These are phyloP conservation scores for Tarsius wallacei DNA, from an alignment of 2,797 vertebrate genomes.

Conservation along the genomic window DNA sequence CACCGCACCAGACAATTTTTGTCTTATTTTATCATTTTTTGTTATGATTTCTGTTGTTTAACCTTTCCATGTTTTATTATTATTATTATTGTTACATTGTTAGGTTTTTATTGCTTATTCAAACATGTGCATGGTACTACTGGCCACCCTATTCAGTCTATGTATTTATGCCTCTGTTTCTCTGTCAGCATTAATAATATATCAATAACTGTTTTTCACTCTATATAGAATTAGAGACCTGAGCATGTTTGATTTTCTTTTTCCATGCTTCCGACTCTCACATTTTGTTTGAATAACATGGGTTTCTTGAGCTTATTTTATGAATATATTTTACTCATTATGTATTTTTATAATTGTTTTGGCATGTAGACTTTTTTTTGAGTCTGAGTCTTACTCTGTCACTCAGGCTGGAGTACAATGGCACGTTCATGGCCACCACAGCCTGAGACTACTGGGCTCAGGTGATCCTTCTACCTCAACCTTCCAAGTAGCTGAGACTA, in stretches of 20 bases:
- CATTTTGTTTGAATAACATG: not conserved
- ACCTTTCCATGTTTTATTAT: accelerated
- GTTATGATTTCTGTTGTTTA: not conserved
- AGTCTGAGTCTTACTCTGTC: too few relatives aligned
- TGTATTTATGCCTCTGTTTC: not conserved
- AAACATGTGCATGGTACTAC: not conserved
- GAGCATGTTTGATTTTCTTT: not conserved
- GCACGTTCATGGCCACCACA: too few relatives aligned
- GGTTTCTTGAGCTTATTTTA: not conserved
- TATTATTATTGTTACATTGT: not conserved
- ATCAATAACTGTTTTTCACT: too few relatives aligned
- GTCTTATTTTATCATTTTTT: not conserved
- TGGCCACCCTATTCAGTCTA: not conserved
- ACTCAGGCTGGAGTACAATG: too few relatives aligned
- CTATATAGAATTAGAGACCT: not conserved
- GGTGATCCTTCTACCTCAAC: too few relatives aligned
- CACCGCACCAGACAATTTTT: too few relatives aligned
- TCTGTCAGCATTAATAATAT: not conserved
- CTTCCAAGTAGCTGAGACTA: too few relatives aligned
- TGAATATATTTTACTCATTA: accelerated
- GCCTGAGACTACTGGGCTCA: too few relatives aligned
- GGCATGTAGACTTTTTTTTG: not conserved
- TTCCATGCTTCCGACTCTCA: not conserved
- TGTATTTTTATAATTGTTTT: accelerated
- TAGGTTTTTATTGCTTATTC: not conserved